Evolutionary conservation across 2,888 invertebrate genomes (phyloP), one percentile per base, ranked within the genome.

Genomic region (Diogma glabrata): DNA sequence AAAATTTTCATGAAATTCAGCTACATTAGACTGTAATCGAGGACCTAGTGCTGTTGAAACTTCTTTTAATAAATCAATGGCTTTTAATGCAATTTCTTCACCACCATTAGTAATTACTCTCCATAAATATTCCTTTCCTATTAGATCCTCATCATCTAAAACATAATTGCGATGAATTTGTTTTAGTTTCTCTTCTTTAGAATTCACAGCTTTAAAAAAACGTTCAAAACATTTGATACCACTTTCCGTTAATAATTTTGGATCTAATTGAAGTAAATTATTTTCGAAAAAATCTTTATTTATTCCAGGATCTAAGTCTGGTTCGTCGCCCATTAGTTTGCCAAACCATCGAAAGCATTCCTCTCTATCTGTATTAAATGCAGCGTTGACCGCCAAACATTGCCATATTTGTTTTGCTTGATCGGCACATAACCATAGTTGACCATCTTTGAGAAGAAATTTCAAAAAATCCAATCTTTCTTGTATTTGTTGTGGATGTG

Each of bases 311-410:
- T 96, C 96, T 51, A 96, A 72, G 69, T 96, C 96, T 1, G 95
- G 94, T 65, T 96, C 95, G 60, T 95, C 95, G 16, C 90, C 90
- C 92, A 93, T 92, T 30, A 93, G 72, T 72, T 95, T 95, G 33
- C 94, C 91, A 73, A 95, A 96, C 96, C 96, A 96, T 61, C 91
- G 88, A 72, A 96, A 97, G 70, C 96, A 95, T 26, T 94, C 91
- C 69, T 97, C 96, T 33, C 95, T 79, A 69, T 97, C 96, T 2
- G 86, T 83, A 12, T 85, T 77, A 67, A 93, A 94, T 10, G 93
- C 90, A 10, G 94, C 93, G 63, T 84, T 84, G 67, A 94, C 94
- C 3, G 95, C 94, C 53, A 97, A 75, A 69, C 93, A 93, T 61
- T 90, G 84, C 96, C 96, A 97, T 60, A 96, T 92, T 73, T 92